phyloP scores from a whole-genome alignment of 2,888 invertebrate genomes.

The Phyllotreta striolata region DNA sequence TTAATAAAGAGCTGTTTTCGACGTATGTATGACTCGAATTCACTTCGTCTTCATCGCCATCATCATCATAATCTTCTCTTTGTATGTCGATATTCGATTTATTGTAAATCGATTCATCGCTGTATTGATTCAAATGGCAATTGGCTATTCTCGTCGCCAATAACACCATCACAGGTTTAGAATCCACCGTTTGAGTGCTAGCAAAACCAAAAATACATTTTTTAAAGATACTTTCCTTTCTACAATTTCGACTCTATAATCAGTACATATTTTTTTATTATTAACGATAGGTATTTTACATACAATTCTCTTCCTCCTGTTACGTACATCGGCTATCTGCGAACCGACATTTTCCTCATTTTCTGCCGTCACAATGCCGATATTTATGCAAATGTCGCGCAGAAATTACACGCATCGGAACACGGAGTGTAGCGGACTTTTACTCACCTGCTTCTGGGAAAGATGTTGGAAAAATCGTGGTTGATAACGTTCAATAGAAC shows the following conservation, averaged over 20 bases:
- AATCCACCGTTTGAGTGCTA: conserved; percentile 35
- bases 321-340: not conserved
- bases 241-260: not conserved
- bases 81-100: conserved; percentile 12
- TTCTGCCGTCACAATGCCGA: conserved; percentile 11
- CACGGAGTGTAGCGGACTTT: conserved; percentile 17
- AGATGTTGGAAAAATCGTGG: conserved; percentile 39
- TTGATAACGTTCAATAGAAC: conserved; percentile 46
- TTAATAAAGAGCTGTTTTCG: not conserved
- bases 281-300: not conserved
- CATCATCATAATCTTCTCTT: conserved; percentile 28
- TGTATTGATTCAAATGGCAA: conserved; percentile 37
- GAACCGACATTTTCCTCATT: conserved; percentile 13
- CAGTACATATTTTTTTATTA: too few species aligned
- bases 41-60: conserved; percentile 35
- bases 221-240: not conserved
- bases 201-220: conserved; percentile 28
- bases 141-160: conserved; percentile 50
- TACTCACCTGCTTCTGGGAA: conserved; percentile 37
- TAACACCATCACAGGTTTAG: conserved; percentile 49
- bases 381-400: conserved; percentile 10
- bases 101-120: conserved; percentile 10
- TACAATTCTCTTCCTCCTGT: conserved; percentile 7
- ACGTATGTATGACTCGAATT: not conserved
- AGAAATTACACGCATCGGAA: conserved; percentile 16